Evolutionary conservation across 2,113 vertebrate genomes (phyloP).

Genomic region (Epinephelus lanceolatus): DNA sequence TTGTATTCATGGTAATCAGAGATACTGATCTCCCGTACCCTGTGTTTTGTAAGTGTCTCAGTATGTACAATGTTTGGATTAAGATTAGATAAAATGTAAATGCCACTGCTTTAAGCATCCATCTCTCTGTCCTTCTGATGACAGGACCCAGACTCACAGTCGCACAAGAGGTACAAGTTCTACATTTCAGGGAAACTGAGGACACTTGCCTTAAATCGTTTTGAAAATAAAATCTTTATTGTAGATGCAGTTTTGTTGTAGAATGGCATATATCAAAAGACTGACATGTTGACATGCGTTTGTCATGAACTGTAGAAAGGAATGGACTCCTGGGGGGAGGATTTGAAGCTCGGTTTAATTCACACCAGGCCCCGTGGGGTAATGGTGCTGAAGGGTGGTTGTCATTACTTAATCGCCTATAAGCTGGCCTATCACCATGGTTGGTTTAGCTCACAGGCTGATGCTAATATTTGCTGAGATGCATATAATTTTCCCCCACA

Average conservation of each 20-base stretch:
- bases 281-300: background rate
- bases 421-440: background rate
- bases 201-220: too few species aligned
- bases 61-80: background rate
- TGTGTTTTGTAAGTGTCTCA: background rate
- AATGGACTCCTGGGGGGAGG: background rate
- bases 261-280: background rate
- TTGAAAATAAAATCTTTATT: background rate
- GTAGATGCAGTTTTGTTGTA: background rate
- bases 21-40: background rate
- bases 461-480: constrained; percentile 12
- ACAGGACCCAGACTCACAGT: background rate
- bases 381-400: background rate
- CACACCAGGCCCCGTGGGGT: background rate
- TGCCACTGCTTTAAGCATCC: background rate
- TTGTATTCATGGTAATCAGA: constrained; percentile 5
- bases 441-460: background rate
- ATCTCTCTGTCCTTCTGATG: background rate
- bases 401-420: background rate
- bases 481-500: background rate
- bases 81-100: background rate
- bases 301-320: background rate
- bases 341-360: constrained; percentile 6
- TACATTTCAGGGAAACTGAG: background rate
- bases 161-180: background rate